phyloP scores from a whole-genome alignment of 35 echinoderm and acorn worm species.

The Amphiura filiformis region DNA sequence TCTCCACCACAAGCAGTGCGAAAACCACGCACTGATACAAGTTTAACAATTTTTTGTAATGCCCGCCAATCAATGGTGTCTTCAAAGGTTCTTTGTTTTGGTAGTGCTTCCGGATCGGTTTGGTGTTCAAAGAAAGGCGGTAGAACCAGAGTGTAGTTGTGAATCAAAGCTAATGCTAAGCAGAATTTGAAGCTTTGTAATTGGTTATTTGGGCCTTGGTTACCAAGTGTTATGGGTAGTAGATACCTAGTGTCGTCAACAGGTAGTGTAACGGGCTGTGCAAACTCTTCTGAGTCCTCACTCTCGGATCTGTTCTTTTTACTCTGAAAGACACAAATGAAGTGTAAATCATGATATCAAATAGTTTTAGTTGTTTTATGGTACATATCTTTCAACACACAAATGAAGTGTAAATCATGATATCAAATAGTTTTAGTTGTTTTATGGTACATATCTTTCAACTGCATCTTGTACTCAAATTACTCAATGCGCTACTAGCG shows the following conservation, averaged over 20 bases:
- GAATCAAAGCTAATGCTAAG: slow-evolving; percentile 18
- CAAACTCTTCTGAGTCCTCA: background rate
- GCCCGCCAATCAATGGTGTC: background rate
- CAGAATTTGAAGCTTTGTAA: slow-evolving; percentile 34
- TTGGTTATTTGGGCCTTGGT: slow-evolving; percentile 70
- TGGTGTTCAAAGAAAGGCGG: slow-evolving; percentile 63
- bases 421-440: no score
- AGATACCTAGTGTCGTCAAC: slow-evolving; percentile 14
- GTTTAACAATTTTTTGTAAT: background rate
- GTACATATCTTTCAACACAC: no score
- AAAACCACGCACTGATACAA: background rate
- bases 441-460: no score
- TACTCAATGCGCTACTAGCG: no score
- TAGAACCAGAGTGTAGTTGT: slow-evolving; percentile 45
- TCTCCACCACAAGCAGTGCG: no score
- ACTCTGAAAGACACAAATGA: background rate
- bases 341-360: no score
- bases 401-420: no score
- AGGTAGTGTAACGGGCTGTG: background rate
- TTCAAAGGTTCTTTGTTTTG: no score
- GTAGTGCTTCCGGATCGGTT: background rate
- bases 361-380: no score
- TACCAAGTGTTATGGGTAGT: slow-evolving; percentile 43
- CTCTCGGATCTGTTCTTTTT: background rate
- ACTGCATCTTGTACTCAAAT: no score